Evolutionary conservation across 2,113 vertebrate genomes (phyloP).

Genomic region (Meleagris gallopavo): DNA sequence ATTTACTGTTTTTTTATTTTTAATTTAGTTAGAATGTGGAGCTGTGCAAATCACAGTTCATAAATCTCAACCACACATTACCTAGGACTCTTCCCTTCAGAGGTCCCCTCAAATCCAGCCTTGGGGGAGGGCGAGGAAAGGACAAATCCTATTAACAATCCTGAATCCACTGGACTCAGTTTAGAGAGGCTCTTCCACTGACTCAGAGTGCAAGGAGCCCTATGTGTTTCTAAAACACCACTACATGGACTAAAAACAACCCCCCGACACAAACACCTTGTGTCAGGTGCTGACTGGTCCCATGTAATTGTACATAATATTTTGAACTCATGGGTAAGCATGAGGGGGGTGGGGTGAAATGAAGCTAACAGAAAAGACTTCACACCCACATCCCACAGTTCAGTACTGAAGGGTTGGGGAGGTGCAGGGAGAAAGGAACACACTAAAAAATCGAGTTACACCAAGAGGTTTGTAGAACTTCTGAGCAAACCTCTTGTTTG

Average conservation of each 20-base stretch:
- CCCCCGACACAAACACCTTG: neutral
- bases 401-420: neutral
- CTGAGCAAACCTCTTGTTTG: constrained; percentile 3
- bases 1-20: constrained; percentile 28
- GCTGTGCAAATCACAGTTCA: constrained; percentile 60
- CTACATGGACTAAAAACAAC: neutral
- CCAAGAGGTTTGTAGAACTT: constrained; percentile 1
- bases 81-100: neutral
- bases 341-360: neutral
- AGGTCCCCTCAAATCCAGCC: constrained; percentile 8
- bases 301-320: constrained; percentile 28
- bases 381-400: constrained; percentile 28
- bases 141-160: constrained; percentile 19
- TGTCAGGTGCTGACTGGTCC: constrained; percentile 27
- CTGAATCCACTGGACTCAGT: constrained; percentile 24
- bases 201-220: neutral
- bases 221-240: constrained; percentile 19
- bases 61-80: constrained; percentile 24
- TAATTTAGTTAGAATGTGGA: constrained; percentile 63
- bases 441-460: constrained; percentile 40
- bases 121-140: neutral
- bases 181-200: neutral
- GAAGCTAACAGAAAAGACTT: constrained; percentile 32
- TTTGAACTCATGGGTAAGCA: constrained; percentile 14
- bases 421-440: neutral